Evolutionary conservation across 2,888 invertebrate genomes (phyloP).

Genomic region (Gortyna flavago): DNA sequence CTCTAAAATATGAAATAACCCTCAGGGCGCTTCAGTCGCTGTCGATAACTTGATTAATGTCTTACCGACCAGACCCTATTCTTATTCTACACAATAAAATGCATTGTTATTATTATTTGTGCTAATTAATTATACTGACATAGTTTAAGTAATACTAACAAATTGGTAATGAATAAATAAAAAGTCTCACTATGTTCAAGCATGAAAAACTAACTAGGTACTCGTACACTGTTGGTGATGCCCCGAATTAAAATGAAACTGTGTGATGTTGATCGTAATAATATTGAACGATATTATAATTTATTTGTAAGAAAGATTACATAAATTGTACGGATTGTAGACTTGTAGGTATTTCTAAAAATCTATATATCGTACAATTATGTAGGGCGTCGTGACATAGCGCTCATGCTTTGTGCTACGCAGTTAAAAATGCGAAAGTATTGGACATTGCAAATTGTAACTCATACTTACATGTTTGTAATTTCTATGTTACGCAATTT

Average conservation of each 20-base stretch:
- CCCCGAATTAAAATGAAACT: neutral
- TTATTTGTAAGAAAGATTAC: neutral
- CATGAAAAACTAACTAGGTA: no score
- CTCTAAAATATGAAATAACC: neutral
- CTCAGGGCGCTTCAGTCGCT: neutral
- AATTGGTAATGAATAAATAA: no score
- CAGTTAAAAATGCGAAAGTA: neutral
- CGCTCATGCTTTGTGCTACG: neutral
- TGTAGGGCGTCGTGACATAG: neutral
- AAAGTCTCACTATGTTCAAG: no score
- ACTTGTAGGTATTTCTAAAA: neutral
- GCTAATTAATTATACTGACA: no score
- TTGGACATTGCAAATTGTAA: neutral
- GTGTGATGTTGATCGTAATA: neutral
- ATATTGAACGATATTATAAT: neutral
- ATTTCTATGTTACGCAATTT: neutral
- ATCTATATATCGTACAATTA: neutral
- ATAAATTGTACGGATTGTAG: neutral
- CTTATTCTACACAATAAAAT: no score
- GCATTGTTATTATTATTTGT: no score
- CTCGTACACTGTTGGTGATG: no score
- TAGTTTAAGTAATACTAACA: no score
- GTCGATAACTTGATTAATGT: slow-evolving; percentile 30
- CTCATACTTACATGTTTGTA: neutral
- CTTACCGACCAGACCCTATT: neutral